Conservation (phyloP, 2,113 vertebrate genomes). For the Vombatus ursinus region DNA sequence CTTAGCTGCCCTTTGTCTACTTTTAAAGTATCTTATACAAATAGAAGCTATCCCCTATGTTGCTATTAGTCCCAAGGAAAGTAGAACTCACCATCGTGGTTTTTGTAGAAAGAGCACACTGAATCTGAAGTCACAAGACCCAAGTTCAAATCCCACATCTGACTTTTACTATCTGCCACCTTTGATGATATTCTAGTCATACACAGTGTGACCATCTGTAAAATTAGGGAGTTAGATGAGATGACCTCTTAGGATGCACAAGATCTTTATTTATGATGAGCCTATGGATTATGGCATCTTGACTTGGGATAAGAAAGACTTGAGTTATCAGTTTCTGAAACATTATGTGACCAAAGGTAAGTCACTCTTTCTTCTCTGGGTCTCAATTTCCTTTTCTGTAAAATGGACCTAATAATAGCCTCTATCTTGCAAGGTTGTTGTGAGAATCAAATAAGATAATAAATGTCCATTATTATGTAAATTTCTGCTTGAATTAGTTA, state of each 20-base stretch:
- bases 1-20: neutral
- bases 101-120: neutral
- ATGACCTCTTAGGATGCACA: neutral
- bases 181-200: neutral
- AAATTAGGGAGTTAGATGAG: neutral
- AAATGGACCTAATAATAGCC: neutral
- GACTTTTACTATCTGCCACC: neutral
- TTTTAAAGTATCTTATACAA: neutral
- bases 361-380: neutral
- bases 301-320: neutral
- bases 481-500: neutral
- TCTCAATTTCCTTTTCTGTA: neutral
- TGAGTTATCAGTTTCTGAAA: neutral
- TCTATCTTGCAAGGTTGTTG: neutral
- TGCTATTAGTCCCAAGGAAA: neutral
- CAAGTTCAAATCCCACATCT: neutral
- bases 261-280: neutral
- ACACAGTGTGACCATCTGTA: neutral
- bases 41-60: neutral
- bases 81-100: neutral
- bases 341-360: neutral
- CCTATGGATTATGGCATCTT: neutral
- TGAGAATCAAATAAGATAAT: neutral
- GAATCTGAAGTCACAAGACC: neutral
- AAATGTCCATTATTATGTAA: neutral